Evolutionary conservation across 2,888 invertebrate species (phyloP), one percentile per base, ranked within the genome.

Genomic region (Kuschelorhynchus macadamiae): DNA sequence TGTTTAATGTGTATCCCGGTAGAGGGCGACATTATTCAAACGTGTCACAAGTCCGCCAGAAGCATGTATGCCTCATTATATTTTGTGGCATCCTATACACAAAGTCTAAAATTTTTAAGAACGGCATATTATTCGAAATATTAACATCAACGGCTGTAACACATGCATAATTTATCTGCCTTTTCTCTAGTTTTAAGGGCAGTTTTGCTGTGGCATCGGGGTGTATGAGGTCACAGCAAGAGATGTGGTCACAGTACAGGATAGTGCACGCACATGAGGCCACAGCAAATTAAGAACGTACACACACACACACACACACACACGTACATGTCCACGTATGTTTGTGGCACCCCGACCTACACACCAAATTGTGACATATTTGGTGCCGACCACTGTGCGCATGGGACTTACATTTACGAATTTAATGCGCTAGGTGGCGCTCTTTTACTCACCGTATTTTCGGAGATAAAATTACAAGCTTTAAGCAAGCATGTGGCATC

Each of bases 171-270:
- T 14, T 2, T 16, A 16, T 46, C 17, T 46, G 46, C 14, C 8
- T 46, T 46, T 46, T 46, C 3, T 12, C 3, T 2, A 16, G 14
- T 46, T 46, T 17, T 46, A 46, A 14, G 14, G 46, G 11, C 17
- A 17, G 14, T 46, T 18, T 46, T 46, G 46, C 46, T 46, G 14
- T 46, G 46, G 14, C 46, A 46, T 46, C 46, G 46, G 46, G 46
- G 46, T 46, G 5, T 46, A 46, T 46, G 46, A 46, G 11, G 46
- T 14, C 36, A 36, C 36, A 36, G 11, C n/a, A 36, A 36, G 36
- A 36, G 12, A 36, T 36, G 36, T 36, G 36, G 46, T 11, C 46
- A 46, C 9, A 46, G 17, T 46, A 46, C 46, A 46, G 46, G 46
- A 46, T 46, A 20, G 14, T 17, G 17, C 46, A 46, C 46, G 46